Evolutionary conservation across 2,113 vertebrate species (phyloP).

Genomic region (Odocoileus virginianus): DNA sequence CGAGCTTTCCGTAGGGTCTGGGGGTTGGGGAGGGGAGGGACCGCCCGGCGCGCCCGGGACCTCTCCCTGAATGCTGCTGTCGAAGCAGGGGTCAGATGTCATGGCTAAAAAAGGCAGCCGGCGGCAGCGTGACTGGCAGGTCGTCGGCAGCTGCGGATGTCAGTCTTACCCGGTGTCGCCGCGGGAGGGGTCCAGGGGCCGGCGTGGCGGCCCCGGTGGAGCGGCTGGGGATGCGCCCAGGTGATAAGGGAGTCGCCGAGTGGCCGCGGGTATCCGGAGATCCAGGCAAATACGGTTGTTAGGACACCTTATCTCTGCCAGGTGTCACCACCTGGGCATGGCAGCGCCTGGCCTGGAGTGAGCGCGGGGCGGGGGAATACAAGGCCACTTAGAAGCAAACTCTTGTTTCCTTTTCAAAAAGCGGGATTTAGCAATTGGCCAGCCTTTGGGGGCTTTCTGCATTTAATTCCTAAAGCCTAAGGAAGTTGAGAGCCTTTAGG

Average conservation of each 20-base stretch:
- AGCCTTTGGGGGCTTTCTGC: background rate
- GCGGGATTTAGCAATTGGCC: background rate
- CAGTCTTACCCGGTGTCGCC: constrained; percentile 63
- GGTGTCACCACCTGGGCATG: constrained; percentile 11
- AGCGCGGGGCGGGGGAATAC: background rate
- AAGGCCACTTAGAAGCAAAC: background rate
- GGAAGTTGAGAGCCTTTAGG: background rate
- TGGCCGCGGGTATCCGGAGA: background rate
- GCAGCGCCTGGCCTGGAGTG: background rate
- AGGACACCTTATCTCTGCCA: constrained; percentile 26
- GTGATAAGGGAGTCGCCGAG: background rate
- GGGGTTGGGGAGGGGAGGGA: background rate
- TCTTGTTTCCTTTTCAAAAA: constrained; percentile 35
- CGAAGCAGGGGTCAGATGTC: constrained; percentile 65
- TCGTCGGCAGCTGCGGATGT: constrained; percentile 80
- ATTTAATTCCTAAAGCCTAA: constrained; percentile 2
- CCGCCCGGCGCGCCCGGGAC: background rate
- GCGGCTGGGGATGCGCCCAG: background rate
- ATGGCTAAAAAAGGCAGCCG: constrained; percentile 80
- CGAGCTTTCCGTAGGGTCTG: background rate
- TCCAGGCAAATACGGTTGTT: constrained; percentile 2
- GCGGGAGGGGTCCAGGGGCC: background rate
- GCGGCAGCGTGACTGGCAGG: constrained; percentile 46
- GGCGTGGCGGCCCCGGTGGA: background rate
- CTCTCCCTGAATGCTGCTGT: background rate